Evolutionary conservation across 1,140 invertebrate genomes (phyloP), one percentile per base, ranked within the genome.

Genomic region (Caenorhabditis tropicalis): DNA sequence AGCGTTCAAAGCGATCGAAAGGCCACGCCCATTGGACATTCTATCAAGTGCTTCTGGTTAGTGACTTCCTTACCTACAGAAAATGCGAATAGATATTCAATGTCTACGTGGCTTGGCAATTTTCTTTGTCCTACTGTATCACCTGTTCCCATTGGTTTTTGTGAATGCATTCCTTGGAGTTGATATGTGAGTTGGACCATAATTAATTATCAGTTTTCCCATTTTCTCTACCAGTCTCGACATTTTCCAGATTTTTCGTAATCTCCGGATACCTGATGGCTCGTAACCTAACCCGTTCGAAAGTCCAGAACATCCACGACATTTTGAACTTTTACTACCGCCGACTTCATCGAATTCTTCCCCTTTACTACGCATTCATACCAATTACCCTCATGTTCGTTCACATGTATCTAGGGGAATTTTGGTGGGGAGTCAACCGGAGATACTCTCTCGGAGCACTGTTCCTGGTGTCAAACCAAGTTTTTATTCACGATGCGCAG

Each of bases 231-330:
- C n/a, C 39, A 43, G 5, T 5, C 5, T 43, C 12, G 39, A 43
- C 39, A 43, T 43, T 43, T 70, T 82, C 24, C 82, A 70, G 82
- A 48, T 82, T 82, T 27, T 82, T 82, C 24, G 82, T 82, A 0
- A 70, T 82, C 27, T 70, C 58, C 39, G 82, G 82, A 27, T 82
- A 48, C 82, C 82, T 82, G 1, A 82, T 82, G 82, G 82, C 82
- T 29, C n/a, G 36, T 27, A 74, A 46, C 5, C 21, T 82, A n/a
- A 48, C 31, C 15, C 19, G 31, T 9, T 29, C 16, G 3, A 48
- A 65, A 48, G 21, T 48, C 4, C 0, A 7, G 1, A 70, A 24
- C 7, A 3, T 24, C 9, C 1, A 10, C 5, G 43, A 46, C 9
- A 49, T 82, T 48, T 48, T 82, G 4, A 12, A 48, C 19, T 82